Evolutionary conservation across 2,888 invertebrate species (phyloP).

Genomic region (Panzeria rudis): DNA sequence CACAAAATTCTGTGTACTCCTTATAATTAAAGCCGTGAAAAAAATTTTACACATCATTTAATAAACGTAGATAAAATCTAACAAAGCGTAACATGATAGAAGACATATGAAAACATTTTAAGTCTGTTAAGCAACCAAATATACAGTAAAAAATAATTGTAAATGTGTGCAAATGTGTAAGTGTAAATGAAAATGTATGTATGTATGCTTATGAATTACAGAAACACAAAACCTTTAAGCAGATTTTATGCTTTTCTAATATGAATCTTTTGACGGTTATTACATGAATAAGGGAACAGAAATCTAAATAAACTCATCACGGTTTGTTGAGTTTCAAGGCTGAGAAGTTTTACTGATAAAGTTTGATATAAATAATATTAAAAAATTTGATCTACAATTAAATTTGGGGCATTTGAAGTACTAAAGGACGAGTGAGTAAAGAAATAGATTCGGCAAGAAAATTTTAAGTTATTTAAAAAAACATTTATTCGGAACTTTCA

Average conservation of each 20-base stretch:
- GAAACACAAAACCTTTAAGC: neutral
- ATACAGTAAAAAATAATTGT: neutral
- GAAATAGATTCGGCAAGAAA: too few relatives aligned
- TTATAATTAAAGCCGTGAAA: slow-evolving; percentile 66
- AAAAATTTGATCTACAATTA: neutral
- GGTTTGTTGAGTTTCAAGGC: slow-evolving; percentile 44
- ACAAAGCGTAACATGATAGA: slow-evolving; percentile 54
- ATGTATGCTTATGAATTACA: neutral
- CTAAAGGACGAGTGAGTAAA: too few relatives aligned
- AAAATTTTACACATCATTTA: slow-evolving; percentile 72
- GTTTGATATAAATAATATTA: neutral
- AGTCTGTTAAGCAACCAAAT: neutral
- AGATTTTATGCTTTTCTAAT: slow-evolving; percentile 40
- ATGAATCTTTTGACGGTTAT: slow-evolving; percentile 10
- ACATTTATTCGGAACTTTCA: too few relatives aligned
- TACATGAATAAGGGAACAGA: neutral
- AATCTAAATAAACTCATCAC: slow-evolving; percentile 11
- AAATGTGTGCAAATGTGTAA: neutral
- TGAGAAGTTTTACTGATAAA: neutral
- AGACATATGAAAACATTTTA: slow-evolving; percentile 39
- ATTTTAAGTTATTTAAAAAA: too few relatives aligned
- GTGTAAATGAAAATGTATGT: neutral
- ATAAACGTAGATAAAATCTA: slow-evolving; percentile 66
- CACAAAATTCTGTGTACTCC: slow-evolving; percentile 6
- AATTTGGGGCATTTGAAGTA: too few relatives aligned